Conservation (phyloP, 1,140 invertebrate species). For the Saxidomus purpurata region DNA sequence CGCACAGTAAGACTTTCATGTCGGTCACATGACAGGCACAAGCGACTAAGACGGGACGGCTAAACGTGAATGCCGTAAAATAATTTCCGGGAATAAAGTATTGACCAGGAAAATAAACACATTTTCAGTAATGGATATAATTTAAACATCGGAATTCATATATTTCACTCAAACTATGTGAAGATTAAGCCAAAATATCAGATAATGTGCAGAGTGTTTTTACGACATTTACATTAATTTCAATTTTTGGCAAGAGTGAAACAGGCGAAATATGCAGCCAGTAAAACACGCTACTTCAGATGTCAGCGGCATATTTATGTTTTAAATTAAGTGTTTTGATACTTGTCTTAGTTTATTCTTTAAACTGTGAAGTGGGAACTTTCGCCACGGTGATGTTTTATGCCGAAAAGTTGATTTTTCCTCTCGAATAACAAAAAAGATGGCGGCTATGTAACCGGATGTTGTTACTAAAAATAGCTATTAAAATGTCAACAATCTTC, state of each 20-base stretch:
- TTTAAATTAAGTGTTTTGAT: neutral
- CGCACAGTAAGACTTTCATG: too few relatives aligned
- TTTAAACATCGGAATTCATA: too few relatives aligned
- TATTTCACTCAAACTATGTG: too few relatives aligned
- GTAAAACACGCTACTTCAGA: neutral
- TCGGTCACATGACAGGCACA: too few relatives aligned
- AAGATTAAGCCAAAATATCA: too few relatives aligned
- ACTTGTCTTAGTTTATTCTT: neutral
- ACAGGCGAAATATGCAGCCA: neutral
- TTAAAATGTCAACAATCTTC: slow-evolving; percentile 49
- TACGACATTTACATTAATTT: slow-evolving; percentile 22
- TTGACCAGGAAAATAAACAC: too few relatives aligned
- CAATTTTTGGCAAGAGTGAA: slow-evolving; percentile 26
- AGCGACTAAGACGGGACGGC: too few relatives aligned
- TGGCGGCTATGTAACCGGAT: slow-evolving; percentile 59
- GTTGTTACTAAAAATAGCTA: slow-evolving; percentile 64
- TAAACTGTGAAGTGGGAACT: neutral
- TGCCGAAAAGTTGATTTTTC: slow-evolving; percentile 25
- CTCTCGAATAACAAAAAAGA: slow-evolving; percentile 50
- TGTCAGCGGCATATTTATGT: neutral
- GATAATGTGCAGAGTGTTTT: too few relatives aligned
- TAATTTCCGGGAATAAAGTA: too few relatives aligned
- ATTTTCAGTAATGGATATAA: too few relatives aligned
- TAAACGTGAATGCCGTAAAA: slow-evolving; percentile 52
- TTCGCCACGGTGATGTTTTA: neutral